Conservation (phyloP, 2,797 vertebrate genomes). For the Phrynocephalus forsythii region DNA sequence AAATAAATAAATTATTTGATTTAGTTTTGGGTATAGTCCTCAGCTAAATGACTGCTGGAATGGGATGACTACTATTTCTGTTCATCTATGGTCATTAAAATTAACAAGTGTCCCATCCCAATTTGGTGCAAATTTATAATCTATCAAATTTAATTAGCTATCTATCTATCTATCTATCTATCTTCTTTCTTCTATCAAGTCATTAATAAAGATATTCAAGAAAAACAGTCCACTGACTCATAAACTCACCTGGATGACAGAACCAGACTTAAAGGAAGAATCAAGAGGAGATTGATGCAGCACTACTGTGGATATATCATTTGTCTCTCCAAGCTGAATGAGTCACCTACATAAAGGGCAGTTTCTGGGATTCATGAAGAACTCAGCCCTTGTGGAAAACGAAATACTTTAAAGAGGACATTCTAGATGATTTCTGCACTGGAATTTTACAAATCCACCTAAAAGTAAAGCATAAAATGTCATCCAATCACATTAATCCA, state of each 20-base stretch:
- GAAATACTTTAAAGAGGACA: background rate
- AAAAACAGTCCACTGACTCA: no score
- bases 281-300: background rate
- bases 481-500: background rate
- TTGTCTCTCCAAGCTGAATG: no score
- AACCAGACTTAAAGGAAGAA: background rate
- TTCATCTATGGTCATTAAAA: background rate
- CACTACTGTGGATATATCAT: background rate
- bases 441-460: background rate
- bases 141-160: no score
- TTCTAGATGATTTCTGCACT: background rate
- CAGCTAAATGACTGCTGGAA: background rate
- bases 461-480: background rate
- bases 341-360: background rate
- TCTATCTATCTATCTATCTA: no score
- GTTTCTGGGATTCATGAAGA: background rate
- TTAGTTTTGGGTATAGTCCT: background rate
- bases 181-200: no score
- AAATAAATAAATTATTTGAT: background rate
- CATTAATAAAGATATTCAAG: no score
- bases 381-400: background rate
- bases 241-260: no score
- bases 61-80: background rate
- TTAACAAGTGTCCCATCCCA: background rate
- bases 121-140: background rate